These are phyloP conservation scores for Lepetodrilus schrolli DNA, from an alignment of 2,888 invertebrate species.

Conservation along the genomic window DNA sequence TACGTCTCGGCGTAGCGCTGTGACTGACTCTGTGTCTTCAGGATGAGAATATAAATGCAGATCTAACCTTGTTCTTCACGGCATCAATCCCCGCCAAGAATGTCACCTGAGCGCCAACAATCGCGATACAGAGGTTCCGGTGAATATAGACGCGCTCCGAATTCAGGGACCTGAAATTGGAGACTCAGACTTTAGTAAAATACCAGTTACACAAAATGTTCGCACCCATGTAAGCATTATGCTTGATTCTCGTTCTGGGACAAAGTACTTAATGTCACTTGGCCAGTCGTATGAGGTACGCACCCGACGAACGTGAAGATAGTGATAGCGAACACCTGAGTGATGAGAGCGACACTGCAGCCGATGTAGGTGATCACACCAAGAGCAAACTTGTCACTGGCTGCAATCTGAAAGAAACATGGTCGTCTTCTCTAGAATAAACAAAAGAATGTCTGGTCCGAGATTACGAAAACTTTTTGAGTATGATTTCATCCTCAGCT, in stretches of 20 bases:
- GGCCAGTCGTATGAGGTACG: conserved; percentile 7
- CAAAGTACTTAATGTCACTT: too few relatives aligned
- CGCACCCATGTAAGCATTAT: too few relatives aligned
- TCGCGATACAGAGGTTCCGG: conserved; percentile 62
- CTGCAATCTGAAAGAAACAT: conserved; percentile 42
- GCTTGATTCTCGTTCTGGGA: too few relatives aligned
- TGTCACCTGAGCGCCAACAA: conserved; percentile 54
- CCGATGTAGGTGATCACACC: conserved; percentile 61
- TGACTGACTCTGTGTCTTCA: too few relatives aligned
- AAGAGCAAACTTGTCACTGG: conserved; percentile 45
- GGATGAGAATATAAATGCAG: too few relatives aligned
- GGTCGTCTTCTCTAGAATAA: too few relatives aligned
- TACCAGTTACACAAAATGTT: too few relatives aligned
- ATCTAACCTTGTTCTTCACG: conserved; percentile 50
- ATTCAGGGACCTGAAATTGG: conserved; percentile 51
- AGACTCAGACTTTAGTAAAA: too few relatives aligned
- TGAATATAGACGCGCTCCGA: conserved; percentile 62
- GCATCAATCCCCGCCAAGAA: conserved; percentile 59
- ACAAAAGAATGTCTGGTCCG: too few relatives aligned
- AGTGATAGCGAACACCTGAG: conserved; percentile 56
- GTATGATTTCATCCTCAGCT: too few relatives aligned
- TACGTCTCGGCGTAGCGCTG: too few relatives aligned
- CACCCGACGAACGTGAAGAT: conserved; percentile 62
- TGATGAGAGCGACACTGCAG: conserved; percentile 56
- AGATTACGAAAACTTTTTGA: too few relatives aligned